A percentile compares a stretch with the other conserved stretches of the same genome.
phyloP scores from a whole-genome alignment of 1,140 invertebrate species.

The Idris sp. region DNA sequence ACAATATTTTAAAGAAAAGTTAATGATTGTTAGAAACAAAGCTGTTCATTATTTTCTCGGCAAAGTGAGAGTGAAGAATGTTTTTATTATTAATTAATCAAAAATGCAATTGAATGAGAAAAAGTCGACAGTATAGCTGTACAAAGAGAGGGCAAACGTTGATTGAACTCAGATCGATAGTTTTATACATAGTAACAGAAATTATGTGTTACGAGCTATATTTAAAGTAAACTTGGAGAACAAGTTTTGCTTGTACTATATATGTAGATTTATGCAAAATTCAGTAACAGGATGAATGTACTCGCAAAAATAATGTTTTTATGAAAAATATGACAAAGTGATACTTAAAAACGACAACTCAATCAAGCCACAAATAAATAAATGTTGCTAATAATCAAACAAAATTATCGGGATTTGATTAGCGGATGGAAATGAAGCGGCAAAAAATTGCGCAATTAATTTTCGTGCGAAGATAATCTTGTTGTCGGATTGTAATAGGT shows the following conservation, averaged over 20 bases:
- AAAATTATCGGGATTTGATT: not conserved
- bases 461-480: no score
- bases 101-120: no score
- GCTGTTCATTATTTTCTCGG: no score
- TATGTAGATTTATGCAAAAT: constrained; percentile 35
- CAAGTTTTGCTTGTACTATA: constrained; percentile 23
- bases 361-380: constrained; percentile 1
- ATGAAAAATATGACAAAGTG: not conserved
- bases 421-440: no score
- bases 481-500: no score
- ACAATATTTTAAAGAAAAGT: no score
- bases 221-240: constrained; percentile 39
- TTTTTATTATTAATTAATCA: no score
- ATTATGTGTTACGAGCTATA: constrained; percentile 29
- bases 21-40: no score
- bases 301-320: constrained; percentile 10
- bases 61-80: no score
- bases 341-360: constrained; percentile 7
- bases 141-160: constrained; percentile 13
- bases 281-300: constrained; percentile 24
- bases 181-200: constrained; percentile 16
- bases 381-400: no score
- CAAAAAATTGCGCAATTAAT: no score
- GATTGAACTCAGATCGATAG: constrained; percentile 36
- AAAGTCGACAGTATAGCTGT: no score